Percentiles rank a stretch among this genome's conserved stretches.
phyloP scores from a whole-genome alignment of 2,797 vertebrate genomes.

The Malacoctenus gilli region DNA sequence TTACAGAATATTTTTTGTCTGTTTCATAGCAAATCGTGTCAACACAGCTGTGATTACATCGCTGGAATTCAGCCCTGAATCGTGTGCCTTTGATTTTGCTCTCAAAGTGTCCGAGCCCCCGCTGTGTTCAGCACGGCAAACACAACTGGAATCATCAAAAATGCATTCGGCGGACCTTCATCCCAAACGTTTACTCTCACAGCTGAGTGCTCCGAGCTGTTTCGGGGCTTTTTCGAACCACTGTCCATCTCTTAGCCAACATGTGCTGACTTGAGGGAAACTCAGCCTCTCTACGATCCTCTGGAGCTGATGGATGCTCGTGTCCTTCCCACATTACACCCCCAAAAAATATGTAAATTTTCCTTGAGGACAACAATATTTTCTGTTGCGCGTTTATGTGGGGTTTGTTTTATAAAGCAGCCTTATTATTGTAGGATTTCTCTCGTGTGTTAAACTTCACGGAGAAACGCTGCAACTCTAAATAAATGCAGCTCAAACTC shows the following conservation, averaged over 20 bases:
- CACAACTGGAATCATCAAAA: slow-evolving; percentile 44
- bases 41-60: slow-evolving; percentile 19
- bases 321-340: too few species aligned
- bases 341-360: too few species aligned
- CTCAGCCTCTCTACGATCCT: too few species aligned
- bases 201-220: neutral
- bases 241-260: too few species aligned
- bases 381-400: too few species aligned
- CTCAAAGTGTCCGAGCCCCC: slow-evolving; percentile 9
- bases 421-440: neutral
- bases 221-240: neutral
- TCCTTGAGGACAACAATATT: too few species aligned
- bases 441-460: neutral
- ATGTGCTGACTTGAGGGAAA: too few species aligned
- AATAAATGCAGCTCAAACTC: neutral
- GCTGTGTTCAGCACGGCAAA: slow-evolving; percentile 19
- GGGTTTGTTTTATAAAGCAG: too few species aligned
- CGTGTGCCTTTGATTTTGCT: slow-evolving; percentile 13
- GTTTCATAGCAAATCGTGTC: neutral
- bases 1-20: neutral
- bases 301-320: too few species aligned
- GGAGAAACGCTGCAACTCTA: neutral
- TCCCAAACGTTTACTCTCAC: too few species aligned
- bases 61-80: neutral
- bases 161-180: slow-evolving; percentile 24